These are phyloP conservation scores for Rotaria macrura DNA, from an alignment of 2,888 invertebrate species.

Conservation along the genomic window DNA sequence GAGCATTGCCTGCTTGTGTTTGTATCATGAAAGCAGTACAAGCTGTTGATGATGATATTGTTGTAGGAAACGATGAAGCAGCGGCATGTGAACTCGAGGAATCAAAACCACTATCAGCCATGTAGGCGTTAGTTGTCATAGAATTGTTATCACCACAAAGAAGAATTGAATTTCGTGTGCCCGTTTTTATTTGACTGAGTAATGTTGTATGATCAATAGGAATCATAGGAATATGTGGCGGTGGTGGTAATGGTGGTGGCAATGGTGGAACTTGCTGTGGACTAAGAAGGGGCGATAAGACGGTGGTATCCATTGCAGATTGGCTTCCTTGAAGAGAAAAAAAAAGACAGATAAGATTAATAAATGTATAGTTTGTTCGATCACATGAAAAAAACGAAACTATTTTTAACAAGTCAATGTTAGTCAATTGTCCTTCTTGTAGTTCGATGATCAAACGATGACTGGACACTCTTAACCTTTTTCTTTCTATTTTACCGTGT, in stretches of 20 bases:
- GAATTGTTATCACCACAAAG: background rate
- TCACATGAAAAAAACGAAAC: background rate
- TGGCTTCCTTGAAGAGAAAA: too few species aligned
- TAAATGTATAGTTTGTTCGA: background rate
- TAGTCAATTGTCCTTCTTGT: background rate
- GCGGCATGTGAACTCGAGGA: background rate
- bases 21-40: background rate
- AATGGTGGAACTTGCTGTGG: background rate
- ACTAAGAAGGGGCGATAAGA: background rate
- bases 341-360: background rate
- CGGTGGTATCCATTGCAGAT: background rate
- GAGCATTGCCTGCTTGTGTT: slow-evolving; percentile 21
- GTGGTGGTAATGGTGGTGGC: background rate
- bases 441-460: background rate
- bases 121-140: background rate
- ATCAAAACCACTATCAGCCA: background rate
- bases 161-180: background rate
- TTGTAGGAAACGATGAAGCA: background rate
- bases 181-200: background rate
- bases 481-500: background rate
- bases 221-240: background rate
- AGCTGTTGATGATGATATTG: background rate
- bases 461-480: slow-evolving; percentile 11
- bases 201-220: slow-evolving; percentile 12
- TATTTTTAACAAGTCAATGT: background rate